These are phyloP conservation scores for Porites divaricata DNA, from an alignment of 92 coral and sea anemone genomes.

Conservation along the genomic window DNA sequence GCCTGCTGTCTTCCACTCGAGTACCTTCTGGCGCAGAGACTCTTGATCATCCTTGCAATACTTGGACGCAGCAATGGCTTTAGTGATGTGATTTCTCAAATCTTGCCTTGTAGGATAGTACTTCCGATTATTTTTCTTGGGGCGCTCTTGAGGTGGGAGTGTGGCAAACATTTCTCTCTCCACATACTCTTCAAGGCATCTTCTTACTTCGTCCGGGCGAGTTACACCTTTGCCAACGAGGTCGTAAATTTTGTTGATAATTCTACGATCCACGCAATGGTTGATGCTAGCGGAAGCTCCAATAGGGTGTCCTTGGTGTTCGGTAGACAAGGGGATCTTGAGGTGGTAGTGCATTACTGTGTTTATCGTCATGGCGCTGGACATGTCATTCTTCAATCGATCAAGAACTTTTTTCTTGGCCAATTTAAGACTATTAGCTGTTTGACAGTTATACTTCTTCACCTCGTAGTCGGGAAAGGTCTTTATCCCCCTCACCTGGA, in stretches of 20 bases:
- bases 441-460: slow-evolving; percentile 18
- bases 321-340: slow-evolving; percentile 48
- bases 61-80: slow-evolving; percentile 50
- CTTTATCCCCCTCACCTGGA: slow-evolving; percentile 40
- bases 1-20: slow-evolving; percentile 43
- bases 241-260: slow-evolving; percentile 58
- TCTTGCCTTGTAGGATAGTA: slow-evolving; percentile 45
- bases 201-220: slow-evolving; percentile 42
- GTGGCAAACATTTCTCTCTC: slow-evolving; percentile 39
- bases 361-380: neutral
- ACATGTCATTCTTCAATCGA: slow-evolving; percentile 46
- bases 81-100: slow-evolving; percentile 47
- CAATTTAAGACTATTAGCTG: slow-evolving; percentile 52
- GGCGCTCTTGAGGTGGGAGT: slow-evolving; percentile 18
- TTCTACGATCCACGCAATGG: slow-evolving; percentile 59
- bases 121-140: slow-evolving; percentile 29
- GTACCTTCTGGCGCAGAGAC: slow-evolving; percentile 46
- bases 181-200: slow-evolving; percentile 45
- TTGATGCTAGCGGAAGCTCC: slow-evolving; percentile 54
- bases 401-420: slow-evolving; percentile 48
- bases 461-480: slow-evolving; percentile 37
- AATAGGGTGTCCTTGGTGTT: slow-evolving; percentile 47
- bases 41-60: slow-evolving; percentile 64
- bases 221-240: slow-evolving; percentile 55
- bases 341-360: slow-evolving; percentile 39